Evolutionary conservation across 1,140 invertebrate genomes (phyloP).

Genomic region (Drosophila kepulauana): DNA sequence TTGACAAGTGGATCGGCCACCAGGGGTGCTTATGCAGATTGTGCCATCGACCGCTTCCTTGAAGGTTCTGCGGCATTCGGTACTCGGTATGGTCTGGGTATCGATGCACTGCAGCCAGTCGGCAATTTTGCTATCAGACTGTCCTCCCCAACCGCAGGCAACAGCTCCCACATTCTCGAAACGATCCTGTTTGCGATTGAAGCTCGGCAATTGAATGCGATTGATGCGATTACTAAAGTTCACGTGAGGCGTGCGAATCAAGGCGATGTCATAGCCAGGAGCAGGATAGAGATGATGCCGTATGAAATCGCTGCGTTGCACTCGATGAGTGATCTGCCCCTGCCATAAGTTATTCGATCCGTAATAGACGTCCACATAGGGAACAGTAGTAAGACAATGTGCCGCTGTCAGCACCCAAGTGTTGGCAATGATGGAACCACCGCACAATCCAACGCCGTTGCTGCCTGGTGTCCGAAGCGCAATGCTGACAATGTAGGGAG

Average conservation of each 20-base stretch:
- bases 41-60: constrained; percentile 21
- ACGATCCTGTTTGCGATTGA: constrained; percentile 25
- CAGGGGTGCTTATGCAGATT: constrained; percentile 50
- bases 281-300: constrained; percentile 47
- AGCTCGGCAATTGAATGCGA: constrained; percentile 46
- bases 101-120: constrained; percentile 55
- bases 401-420: constrained; percentile 87
- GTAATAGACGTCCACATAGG: constrained; percentile 60
- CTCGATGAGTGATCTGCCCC: constrained; percentile 37
- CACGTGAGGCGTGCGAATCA: constrained; percentile 56
- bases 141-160: constrained; percentile 62
- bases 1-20: constrained; percentile 55
- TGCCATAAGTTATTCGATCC: constrained; percentile 58
- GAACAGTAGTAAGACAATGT: constrained; percentile 85
- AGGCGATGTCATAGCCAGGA: constrained; percentile 54
- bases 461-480: constrained; percentile 65
- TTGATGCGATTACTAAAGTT: constrained; percentile 41
- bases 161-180: constrained; percentile 47
- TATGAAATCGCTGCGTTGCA: constrained; percentile 55
- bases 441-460: constrained; percentile 81
- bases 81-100: constrained; percentile 57
- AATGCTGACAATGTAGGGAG: constrained; percentile 86
- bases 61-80: constrained; percentile 47
- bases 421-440: constrained; percentile 86
- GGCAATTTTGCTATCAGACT: constrained; percentile 51